Percentiles rank a stretch among this genome's conserved stretches.
Conservation (phyloP, 35 echinoderm and acorn worm species). For the Ptychodera flava region DNA sequence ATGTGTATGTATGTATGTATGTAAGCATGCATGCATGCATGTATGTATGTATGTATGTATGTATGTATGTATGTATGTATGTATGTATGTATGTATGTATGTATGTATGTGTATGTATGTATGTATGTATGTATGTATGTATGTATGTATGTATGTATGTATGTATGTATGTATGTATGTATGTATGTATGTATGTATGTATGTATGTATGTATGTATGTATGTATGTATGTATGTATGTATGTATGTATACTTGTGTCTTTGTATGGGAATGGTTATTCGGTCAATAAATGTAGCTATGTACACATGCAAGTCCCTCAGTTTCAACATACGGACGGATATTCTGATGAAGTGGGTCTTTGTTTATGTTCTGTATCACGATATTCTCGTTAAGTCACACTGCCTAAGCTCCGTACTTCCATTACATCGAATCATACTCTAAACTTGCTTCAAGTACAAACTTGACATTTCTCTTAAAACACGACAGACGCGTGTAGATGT, state of each 20-base stretch:
- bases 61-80: neutral
- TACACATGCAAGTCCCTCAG: no score
- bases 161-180: slow-evolving; percentile 2
- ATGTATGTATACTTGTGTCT: neutral
- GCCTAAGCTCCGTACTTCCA: no score
- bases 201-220: neutral
- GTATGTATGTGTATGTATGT: neutral
- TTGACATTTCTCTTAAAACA: no score
- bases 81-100: neutral
- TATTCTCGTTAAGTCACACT: no score
- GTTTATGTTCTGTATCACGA: no score
- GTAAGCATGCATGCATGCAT: neutral
- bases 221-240: neutral
- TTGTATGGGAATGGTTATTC: no score
- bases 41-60: neutral
- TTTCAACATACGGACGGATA: no score
- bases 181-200: neutral
- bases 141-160: neutral
- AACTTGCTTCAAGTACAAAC: no score
- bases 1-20: neutral
- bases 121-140: neutral
- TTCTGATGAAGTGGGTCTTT: no score
- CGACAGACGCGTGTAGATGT: no score
- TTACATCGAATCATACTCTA: no score
- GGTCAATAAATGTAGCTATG: no score